Evolutionary conservation across 2,888 invertebrate species (phyloP), one percentile per base, ranked within the genome.

Genomic region (Acleris cristana): DNA sequence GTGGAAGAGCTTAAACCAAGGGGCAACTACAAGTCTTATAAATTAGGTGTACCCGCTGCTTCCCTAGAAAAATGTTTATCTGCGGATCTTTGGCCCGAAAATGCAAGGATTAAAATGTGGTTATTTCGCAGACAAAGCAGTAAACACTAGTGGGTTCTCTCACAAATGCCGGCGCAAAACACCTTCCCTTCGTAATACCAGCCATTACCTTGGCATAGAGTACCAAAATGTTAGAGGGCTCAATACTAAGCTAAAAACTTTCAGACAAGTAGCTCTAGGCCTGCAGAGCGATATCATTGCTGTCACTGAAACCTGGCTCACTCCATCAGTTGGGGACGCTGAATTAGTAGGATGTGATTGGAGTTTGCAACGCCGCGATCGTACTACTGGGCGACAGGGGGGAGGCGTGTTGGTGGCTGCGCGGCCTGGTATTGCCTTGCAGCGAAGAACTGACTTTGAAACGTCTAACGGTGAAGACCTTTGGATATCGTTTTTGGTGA

Each of bases 101-200:
- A 73, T 52, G 70, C 74, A 4, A 64, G 70, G 40, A 55, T 74
- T 10, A 74, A 72, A 57, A 14, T 60, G 3, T 72, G 72, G 71
- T 52, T 65, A 14, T 58, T 60, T 64, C 55, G 64, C 2, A 54
- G 26, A 16, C 60, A 44, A 12, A 53, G n/a, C 19, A 21, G 21
- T 21, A 21, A 21, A 21, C 21, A 21, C 21, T 21, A 21, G 21
- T 21, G 21, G 21, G 21, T 21, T 21, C 21, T 21, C 21, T 21
- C 21, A 2, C 21, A 21, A 21, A 10, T 6, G 8, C 18, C 1
- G 10, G 10, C 54, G 21, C 18, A 21, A 49, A 10, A 19, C 2
- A 3, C 19, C 10, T 3, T 2, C 7, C 3, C 7, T 18, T 2
- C 8, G 6, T 2, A 12, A 30, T 12, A 45, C 23, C 2, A 44